These are phyloP conservation scores for Tenthredo distinguenda DNA, from an alignment of 2,888 invertebrate species.

Conservation along the genomic window DNA sequence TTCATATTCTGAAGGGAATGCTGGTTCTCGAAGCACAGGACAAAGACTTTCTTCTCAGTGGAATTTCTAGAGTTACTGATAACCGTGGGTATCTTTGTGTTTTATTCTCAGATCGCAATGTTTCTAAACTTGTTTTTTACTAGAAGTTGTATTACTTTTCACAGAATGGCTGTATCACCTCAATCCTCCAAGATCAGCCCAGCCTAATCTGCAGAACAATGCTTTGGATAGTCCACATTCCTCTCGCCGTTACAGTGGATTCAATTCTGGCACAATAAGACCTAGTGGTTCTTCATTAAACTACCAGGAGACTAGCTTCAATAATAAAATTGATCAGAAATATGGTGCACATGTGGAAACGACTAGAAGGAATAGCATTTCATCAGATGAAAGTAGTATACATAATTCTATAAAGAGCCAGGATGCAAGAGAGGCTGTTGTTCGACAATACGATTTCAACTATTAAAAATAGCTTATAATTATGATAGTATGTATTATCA, in stretches of 20 bases:
- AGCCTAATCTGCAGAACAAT: neutral
- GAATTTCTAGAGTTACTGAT: constrained; percentile 82
- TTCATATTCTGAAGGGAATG: constrained; percentile 83
- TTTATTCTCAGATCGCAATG: constrained; percentile 38
- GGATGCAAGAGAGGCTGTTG: neutral
- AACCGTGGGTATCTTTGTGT: constrained; percentile 79
- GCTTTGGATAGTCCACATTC: neutral
- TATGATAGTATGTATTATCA: neutral
- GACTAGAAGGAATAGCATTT: neutral
- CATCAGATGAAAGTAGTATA: constrained; percentile 15
- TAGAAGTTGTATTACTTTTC: neutral
- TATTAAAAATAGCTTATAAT: neutral
- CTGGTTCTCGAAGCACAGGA: constrained; percentile 84
- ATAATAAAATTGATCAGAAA: neutral
- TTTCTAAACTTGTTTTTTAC: constrained; percentile 44
- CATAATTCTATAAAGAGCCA: constrained; percentile 37
- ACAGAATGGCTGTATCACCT: constrained; percentile 22
- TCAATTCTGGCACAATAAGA: neutral
- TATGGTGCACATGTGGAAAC: neutral
- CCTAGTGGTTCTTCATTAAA: constrained; percentile 12
- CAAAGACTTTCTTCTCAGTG: constrained; percentile 84
- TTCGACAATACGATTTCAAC: constrained; percentile 29
- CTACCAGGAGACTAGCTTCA: constrained; percentile 12
- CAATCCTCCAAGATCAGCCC: neutral
- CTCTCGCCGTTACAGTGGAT: neutral